Base-by-base conservation (phyloP, 1,140 invertebrate genomes). In the Proctacanthus coquilletti region DNA sequence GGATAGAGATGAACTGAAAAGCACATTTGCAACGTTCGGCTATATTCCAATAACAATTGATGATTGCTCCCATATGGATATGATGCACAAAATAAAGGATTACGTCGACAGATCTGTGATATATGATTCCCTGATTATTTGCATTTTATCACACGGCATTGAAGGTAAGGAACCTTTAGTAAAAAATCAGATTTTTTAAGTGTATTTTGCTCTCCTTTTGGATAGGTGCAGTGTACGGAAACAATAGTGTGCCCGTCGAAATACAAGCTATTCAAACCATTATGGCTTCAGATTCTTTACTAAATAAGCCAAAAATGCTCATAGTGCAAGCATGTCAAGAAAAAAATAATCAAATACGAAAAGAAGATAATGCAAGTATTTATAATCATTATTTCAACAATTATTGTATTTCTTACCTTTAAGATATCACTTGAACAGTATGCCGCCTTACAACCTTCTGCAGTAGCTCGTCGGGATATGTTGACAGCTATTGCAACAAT, bases 321-420 rank as follows among this genome's bases (percentile, higher is more conserved):
- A 45, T 60, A 14, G 47, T 60, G 13, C 56, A 60, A 43, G 53
- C 56, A 1, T 60, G 56, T 25, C 56, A 59, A 40, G 34, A 21
- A 42, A 5, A n/a, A 8, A 19, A 2, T 18, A 0, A 3, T 1
- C 25, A n/a, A 36, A 19, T 18, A 20, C 31, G 38, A 6, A 21
- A 37, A 31, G 17, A 18, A 8, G 13, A 17, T 34, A 11, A 19
- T 11, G 18, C 3, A 9, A 18, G n/a, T n/a, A n/a, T n/a, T n/a
- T n/a, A n/a, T n/a, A n/a, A n/a, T n/a, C n/a, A n/a, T n/a, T n/a
- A n/a, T n/a, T n/a, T n/a, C n/a, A n/a, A n/a, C n/a, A n/a, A n/a
- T n/a, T n/a, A n/a, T n/a, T n/a, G n/a, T n/a, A n/a, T n/a, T n/a
- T n/a, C n/a, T n/a, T n/a, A n/a, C n/a, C n/a, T n/a, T n/a, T n/a